A percentile compares a stretch with the other conserved stretches of the same genome.
These are phyloP conservation scores for Lota lota DNA, from an alignment of 2,113 vertebrate genomes.

Conservation along the genomic window DNA sequence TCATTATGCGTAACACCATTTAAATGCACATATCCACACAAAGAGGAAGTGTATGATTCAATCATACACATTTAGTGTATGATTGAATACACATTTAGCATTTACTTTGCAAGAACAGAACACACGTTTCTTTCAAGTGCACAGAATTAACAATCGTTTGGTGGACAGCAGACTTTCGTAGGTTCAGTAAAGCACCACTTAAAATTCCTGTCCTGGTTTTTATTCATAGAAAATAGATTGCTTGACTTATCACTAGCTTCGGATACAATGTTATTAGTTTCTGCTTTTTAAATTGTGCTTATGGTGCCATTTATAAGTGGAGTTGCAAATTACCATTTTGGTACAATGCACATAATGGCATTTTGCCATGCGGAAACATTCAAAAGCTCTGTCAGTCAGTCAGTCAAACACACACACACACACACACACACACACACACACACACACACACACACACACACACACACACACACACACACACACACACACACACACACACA, in stretches of 20 bases:
- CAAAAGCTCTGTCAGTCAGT: not conserved
- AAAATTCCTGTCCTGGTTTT: not conserved
- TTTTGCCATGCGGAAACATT: not conserved
- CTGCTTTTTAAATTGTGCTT: conserved; percentile 12
- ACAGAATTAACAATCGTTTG: not conserved
- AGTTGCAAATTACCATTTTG: conserved; percentile 3
- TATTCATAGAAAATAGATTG: conserved; percentile 9
- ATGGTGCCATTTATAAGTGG: conserved; percentile 11
- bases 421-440: not conserved
- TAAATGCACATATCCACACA: no score
- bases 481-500: not conserved
- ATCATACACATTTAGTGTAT: no score
- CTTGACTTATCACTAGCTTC: conserved; percentile 7
- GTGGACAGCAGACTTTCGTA: not conserved
- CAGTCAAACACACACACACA: not conserved
- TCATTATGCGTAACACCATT: no score
- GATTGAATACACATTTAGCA: no score
- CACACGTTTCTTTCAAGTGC: no score
- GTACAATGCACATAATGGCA: conserved; percentile 4
- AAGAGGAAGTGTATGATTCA: no score
- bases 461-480: not conserved
- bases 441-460: not conserved
- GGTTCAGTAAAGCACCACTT: conserved; percentile 2
- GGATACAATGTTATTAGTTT: not conserved
- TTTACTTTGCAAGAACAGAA: no score